Percentiles rank a stretch among this genome's conserved stretches.
Conservation (phyloP, 1,140 invertebrate genomes). For the Drosophila melanica region DNA sequence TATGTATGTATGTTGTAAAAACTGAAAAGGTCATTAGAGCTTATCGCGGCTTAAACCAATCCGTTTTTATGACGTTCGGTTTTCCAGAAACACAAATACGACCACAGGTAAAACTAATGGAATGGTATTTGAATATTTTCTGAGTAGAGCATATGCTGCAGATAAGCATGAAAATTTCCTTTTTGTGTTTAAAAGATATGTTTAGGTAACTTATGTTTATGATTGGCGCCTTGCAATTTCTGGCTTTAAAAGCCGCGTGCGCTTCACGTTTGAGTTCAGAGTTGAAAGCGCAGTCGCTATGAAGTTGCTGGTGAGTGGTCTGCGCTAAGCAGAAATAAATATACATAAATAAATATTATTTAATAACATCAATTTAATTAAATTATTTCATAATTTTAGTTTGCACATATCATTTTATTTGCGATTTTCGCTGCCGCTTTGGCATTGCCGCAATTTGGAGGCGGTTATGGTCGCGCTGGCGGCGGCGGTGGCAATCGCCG, state of each 20-base stretch:
- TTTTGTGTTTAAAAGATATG: neutral
- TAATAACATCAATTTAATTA: too few relatives aligned
- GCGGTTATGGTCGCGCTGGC: conserved; percentile 14
- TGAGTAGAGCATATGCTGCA: conserved; percentile 2
- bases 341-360: neutral
- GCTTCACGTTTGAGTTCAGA: neutral
- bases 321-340: too few relatives aligned
- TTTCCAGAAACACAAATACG: neutral
- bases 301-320: conserved; percentile 38
- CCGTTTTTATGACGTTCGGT: neutral
- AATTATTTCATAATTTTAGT: neutral
- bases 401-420: conserved; percentile 32
- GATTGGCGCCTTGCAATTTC: neutral
- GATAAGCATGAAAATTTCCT: neutral
- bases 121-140: neutral
- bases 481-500: conserved; percentile 3
- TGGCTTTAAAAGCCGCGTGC: conserved; percentile 23
- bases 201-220: conserved; percentile 1
- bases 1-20: neutral
- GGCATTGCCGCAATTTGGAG: conserved; percentile 18
- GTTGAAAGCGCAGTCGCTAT: conserved; percentile 19
- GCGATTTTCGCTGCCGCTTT: conserved; percentile 20
- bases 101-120: neutral
- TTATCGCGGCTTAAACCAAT: conserved; percentile 1
- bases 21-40: neutral